Evolutionary conservation across 2,888 invertebrate genomes (phyloP).

Genomic region (Stictocephala bisonia): DNA sequence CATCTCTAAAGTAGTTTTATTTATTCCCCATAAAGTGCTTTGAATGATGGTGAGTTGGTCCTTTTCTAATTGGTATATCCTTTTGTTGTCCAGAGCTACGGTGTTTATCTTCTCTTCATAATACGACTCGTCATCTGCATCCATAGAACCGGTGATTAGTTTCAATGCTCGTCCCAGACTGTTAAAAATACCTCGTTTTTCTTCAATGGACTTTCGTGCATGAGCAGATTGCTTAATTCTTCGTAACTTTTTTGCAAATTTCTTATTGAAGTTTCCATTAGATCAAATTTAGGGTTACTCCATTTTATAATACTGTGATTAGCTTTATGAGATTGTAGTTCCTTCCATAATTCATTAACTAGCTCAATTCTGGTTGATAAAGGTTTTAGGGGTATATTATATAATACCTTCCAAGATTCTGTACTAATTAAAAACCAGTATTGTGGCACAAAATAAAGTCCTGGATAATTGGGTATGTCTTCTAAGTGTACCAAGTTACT

Average conservation of each 20-base stretch:
- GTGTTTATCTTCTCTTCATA: conserved; percentile 16
- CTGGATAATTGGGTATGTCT: background rate
- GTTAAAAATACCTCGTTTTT: conserved; percentile 5
- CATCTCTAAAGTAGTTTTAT: conserved; percentile 12
- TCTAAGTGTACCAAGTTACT: background rate
- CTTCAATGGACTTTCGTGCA: background rate
- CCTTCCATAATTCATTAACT: background rate
- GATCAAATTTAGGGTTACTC: conserved; percentile 5
- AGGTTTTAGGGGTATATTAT: background rate
- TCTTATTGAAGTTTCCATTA: background rate
- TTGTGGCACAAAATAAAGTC: conserved; percentile 19
- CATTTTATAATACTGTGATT: background rate
- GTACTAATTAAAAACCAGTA: conserved; percentile 1
- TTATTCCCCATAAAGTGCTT: background rate
- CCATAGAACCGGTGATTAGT: conserved; percentile 7
- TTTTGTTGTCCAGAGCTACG: conserved; percentile 4
- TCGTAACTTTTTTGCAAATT: background rate
- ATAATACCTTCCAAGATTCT: conserved; percentile 1
- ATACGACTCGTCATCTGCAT: background rate
- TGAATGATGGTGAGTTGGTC: background rate
- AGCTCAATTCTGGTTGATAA: background rate
- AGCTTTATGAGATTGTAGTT: background rate
- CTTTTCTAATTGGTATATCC: background rate
- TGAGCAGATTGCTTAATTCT: background rate
- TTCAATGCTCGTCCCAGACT: conserved; percentile 1